Percentiles rank a stretch among this genome's conserved stretches.
These are phyloP conservation scores for Galendromus occidentalis DNA, from an alignment of 1,140 invertebrate species.

Conservation along the genomic window DNA sequence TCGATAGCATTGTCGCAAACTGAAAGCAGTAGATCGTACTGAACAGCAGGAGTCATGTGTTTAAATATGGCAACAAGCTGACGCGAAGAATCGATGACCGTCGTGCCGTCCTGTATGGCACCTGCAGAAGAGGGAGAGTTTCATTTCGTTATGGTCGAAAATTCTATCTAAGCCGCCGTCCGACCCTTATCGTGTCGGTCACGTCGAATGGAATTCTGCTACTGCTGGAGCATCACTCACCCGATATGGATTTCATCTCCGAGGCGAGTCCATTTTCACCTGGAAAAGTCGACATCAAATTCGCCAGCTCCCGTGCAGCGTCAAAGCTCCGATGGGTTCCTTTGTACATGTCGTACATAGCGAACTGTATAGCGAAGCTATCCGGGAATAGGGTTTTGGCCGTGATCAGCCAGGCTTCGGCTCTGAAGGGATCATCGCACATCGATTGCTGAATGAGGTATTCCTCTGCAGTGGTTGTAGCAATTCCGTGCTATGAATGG, in stretches of 20 bases:
- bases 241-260: neutral
- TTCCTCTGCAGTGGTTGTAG: neutral
- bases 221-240: too few relatives aligned
- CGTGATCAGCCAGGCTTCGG: neutral
- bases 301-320: neutral
- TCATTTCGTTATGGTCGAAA: too few relatives aligned
- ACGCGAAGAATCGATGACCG: too few relatives aligned
- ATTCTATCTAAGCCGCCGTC: too few relatives aligned
- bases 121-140: too few relatives aligned
- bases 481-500: too few relatives aligned
- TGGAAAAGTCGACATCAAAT: neutral
- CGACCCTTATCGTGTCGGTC: too few relatives aligned
- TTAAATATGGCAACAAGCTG: neutral
- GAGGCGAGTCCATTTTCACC: neutral
- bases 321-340: neutral
- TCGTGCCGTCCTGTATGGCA: too few relatives aligned
- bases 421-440: neutral
- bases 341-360: conserved; percentile 5
- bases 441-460: neutral
- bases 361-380: neutral
- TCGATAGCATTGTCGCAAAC: neutral
- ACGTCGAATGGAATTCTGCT: too few relatives aligned
- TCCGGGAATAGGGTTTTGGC: neutral
- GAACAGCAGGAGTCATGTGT: neutral
- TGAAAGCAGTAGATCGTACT: neutral